Conservation (phyloP, 2,113 vertebrate species). For the Nothocercus julius region DNA sequence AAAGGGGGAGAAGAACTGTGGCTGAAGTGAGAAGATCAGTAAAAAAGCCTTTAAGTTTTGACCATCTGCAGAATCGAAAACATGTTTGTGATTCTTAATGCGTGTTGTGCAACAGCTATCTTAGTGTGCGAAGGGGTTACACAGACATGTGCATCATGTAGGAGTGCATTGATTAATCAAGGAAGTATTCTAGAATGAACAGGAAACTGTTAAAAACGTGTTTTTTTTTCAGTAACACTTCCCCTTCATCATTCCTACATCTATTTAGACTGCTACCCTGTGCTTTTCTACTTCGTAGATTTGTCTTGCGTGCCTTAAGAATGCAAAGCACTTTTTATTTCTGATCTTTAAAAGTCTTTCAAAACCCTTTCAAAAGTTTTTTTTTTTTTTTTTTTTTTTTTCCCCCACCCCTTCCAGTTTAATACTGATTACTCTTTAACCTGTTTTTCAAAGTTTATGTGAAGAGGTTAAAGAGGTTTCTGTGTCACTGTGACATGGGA, state of each 20-base stretch:
- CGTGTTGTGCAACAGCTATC: not conserved
- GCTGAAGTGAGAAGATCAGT: not conserved
- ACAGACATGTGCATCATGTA: not conserved
- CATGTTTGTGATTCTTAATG: accelerated
- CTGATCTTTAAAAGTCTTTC: not conserved
- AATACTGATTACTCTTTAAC: not conserved
- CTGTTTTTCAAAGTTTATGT: not conserved
- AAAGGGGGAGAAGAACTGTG: not conserved
- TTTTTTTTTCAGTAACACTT: not conserved
- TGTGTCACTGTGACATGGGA: not conserved
- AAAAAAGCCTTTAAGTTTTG: accelerated
- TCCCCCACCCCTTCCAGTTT: not conserved
- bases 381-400: too few relatives aligned
- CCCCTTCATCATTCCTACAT: not conserved
- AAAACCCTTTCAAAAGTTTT: not conserved
- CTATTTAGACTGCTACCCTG: accelerated
- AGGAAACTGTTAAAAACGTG: not conserved
- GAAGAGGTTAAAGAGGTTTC: not conserved
- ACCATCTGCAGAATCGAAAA: not conserved
- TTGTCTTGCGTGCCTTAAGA: not conserved
- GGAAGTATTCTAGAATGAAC: not conserved
- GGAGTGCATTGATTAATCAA: not conserved
- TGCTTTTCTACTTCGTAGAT: not conserved
- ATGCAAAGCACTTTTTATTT: not conserved
- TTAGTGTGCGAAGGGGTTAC: accelerated